These are phyloP conservation scores for Phaedon cochleariae DNA, from an alignment of 2,888 invertebrate genomes.

Conservation along the genomic window DNA sequence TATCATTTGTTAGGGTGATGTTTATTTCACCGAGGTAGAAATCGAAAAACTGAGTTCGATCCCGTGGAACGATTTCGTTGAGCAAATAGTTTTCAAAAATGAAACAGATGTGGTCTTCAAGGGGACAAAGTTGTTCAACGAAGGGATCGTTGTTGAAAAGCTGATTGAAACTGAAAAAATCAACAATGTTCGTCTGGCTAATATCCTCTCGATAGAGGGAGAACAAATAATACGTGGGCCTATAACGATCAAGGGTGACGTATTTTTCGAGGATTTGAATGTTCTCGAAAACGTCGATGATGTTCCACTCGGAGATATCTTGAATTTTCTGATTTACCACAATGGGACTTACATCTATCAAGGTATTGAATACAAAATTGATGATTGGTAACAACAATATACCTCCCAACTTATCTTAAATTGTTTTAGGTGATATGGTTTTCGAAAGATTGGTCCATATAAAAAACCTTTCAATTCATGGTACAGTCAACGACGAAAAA, in stretches of 20 bases:
- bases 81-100: constrained; percentile 61
- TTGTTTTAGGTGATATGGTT: constrained; percentile 53
- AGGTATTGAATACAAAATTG: constrained; percentile 49
- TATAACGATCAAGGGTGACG: constrained; percentile 54
- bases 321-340: constrained; percentile 42
- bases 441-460: constrained; percentile 53
- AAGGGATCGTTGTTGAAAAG: constrained; percentile 56
- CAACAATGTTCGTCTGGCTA: constrained; percentile 58
- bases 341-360: constrained; percentile 47
- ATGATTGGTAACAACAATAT: too few species aligned
- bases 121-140: constrained; percentile 52
- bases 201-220: constrained; percentile 59
- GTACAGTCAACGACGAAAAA: constrained; percentile 48
- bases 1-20: constrained; percentile 47
- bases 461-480: constrained; percentile 49
- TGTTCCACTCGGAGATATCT: constrained; percentile 46
- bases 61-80: constrained; percentile 57
- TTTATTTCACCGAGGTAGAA: constrained; percentile 48
- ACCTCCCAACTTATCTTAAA: neutral
- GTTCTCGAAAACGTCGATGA: constrained; percentile 56
- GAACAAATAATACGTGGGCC: constrained; percentile 54
- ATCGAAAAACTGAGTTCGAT: constrained; percentile 57
- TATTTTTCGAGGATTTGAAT: constrained; percentile 53
- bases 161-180: constrained; percentile 56
- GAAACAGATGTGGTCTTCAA: constrained; percentile 51